Conservation (phyloP, 2,888 invertebrate genomes). For the Drosophila quinaria region DNA sequence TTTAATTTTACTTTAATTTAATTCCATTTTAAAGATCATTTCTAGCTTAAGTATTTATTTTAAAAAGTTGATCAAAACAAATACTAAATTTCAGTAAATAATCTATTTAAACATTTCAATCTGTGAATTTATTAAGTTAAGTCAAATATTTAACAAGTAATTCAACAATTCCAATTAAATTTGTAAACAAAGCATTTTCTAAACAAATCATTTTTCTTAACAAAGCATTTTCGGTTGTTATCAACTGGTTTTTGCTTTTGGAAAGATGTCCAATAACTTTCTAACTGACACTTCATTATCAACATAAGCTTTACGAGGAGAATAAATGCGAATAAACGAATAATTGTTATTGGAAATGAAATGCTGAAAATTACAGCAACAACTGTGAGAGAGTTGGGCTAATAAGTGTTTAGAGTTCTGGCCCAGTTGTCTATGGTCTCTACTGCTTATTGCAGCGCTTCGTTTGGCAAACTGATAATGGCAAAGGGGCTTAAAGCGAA, state of each 20-base stretch:
- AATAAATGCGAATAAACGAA: conserved; percentile 8
- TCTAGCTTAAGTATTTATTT: too few species aligned
- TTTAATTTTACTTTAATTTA: too few species aligned
- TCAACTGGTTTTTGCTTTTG: not conserved
- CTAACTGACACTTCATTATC: not conserved
- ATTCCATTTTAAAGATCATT: too few species aligned
- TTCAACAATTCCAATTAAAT: not conserved
- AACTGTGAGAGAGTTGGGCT: not conserved
- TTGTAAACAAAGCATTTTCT: not conserved
- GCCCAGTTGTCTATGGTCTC: not conserved
- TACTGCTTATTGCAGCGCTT: not conserved
- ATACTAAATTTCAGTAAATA: too few species aligned
- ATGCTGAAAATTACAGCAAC: conserved; percentile 2
- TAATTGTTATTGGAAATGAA: conserved; percentile 6
- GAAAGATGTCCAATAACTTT: conserved; percentile 1
- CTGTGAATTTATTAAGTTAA: too few species aligned
- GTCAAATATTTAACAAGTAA: not conserved
- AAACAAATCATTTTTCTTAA: not conserved
- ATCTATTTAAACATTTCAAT: too few species aligned
- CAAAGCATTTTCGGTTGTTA: not conserved
- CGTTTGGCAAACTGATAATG: conserved; percentile 18
- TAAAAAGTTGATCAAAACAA: too few species aligned
- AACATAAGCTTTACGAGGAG: not conserved
- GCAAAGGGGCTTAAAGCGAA: conserved; percentile 20
- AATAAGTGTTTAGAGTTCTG: conserved; percentile 10